Conservation (phyloP, 2,113 vertebrate species). For the Phrynocephalus versicolor region DNA sequence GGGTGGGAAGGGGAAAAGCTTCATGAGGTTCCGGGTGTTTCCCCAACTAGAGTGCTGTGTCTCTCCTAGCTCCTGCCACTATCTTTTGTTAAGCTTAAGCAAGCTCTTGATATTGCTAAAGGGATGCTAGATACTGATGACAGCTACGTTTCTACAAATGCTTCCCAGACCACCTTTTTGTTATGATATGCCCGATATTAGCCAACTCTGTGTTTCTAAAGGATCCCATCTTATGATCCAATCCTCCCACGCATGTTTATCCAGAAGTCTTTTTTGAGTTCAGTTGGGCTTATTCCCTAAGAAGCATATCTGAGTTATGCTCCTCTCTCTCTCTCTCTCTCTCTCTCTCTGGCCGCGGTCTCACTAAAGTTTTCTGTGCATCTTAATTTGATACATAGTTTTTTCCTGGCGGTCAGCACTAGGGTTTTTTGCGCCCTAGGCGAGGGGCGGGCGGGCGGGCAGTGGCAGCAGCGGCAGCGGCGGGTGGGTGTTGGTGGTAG, state of each 20-base stretch:
- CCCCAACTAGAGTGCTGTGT: background rate
- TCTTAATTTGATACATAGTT: no score
- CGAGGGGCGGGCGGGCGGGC: no score
- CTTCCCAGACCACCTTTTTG: background rate
- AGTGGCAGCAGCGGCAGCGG: no score
- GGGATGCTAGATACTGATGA: background rate
- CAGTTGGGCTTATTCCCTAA: background rate
- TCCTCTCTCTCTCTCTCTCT: no score
- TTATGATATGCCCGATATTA: background rate
- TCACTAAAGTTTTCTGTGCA: no score
- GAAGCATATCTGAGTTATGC: background rate
- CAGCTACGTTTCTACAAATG: background rate
- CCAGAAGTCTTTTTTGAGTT: background rate
- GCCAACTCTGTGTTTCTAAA: background rate
- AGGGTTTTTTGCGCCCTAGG: no score
- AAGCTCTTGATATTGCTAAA: conserved; percentile 19
- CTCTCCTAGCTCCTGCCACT: conserved; percentile 49
- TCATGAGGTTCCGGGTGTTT: conserved; percentile 19
- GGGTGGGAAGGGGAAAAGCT: fast-evolving
- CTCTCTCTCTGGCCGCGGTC: no score
- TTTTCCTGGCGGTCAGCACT: no score
- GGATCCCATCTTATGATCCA: background rate
- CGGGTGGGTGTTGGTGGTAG: no score
- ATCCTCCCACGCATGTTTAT: background rate
- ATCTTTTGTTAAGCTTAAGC: conserved; percentile 33